Evolutionary conservation across 2,888 invertebrate genomes (phyloP), one percentile per base, ranked within the genome.

Genomic region (Drosophila vallismaia): DNA sequence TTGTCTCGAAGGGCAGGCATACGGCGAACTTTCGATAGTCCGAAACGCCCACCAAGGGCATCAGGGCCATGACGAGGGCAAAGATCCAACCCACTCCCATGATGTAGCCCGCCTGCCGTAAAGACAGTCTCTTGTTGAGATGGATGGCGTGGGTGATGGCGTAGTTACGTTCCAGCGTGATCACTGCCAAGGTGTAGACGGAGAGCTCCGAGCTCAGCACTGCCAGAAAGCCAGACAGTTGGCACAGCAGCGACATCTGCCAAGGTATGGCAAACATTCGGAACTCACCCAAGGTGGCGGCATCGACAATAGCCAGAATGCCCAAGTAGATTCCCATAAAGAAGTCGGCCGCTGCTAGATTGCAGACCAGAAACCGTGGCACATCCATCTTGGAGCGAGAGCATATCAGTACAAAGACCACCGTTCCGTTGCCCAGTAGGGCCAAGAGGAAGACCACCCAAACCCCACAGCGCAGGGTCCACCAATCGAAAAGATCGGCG

Each of bases 91-190:
- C 98, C 44, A 94, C 94, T 12, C 95, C 93, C 98, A 98, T 98
- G 69, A 98, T 97, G 89, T 95, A 97, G 54, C 95, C 95, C 3
- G 98, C 98, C 92, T 97, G 97, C 44, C 96, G 95, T 76, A 98
- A 92, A 0, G 97, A 97, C n/a, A 99, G 93, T 10, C 96, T 93
- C 92, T 98, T 98, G 92, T 99, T 99, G 66, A 98, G 94, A 91
- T 98, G 98, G 95, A 98, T 98, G 63, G 98, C 98, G 92, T 98
- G 98, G 1, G 98, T 98, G 90, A 99, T 99, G 80, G 98, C 98
- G 92, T 98, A 98, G 92, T 98, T 97, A 28, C 98, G 93, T 92
- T 99, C 98, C 84, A 98, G 92, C 0, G 99, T 98, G 86, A 99
- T 99, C 58, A 99, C 97, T 2, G 99, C 97, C 86, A 99, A 93